Base-by-base conservation (phyloP, 2,113 vertebrate species). In the Seriola rivoliana region DNA sequence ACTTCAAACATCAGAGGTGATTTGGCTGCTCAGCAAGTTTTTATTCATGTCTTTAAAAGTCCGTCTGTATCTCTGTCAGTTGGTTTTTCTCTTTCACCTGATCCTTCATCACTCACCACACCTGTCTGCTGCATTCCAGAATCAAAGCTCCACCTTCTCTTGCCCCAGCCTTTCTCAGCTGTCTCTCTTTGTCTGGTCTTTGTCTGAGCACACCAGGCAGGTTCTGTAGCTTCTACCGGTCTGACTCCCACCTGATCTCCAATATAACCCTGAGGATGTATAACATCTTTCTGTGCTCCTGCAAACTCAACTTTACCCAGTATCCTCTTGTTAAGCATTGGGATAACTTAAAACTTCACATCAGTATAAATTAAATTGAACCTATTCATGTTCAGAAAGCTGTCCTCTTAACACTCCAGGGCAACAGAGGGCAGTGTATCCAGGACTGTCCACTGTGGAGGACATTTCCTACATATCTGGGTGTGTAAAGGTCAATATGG, bases 41-140 rank as follows among this genome's bases (percentile, higher is more conserved):
- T 32, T 13, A 8, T 42, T 60, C 2, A 25, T 1, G 6, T 48
- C 17, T 48, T 48, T 4, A 17, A 48, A 16, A 5, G 14, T 19
- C 48, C 6, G 13, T 8, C 9, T 10, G 11, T 54, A 1, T 29
- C 36, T 48, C 8, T 25, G 48, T 19, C 67, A 9, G 14, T 32
- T 25, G 1, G 5, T 38, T 21, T n/a, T 4, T 23, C 29, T 29
- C 4, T 63, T 64, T 21, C 48, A 46, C 59, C 71, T 57, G 52
- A 55, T 25, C 16, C 21, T 6, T 17, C 29, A 1, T 25, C 48
- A 1, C 48, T 40, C n/a, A 7, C 55, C 74, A 46, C 71, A 77
- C 86, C 88, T 73, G 75, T 73, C 81, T 68, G 54, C 73, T 3
- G 16, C 81, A 80, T 82, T 74, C 75, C 79, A 4, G 1, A 5